Base-by-base conservation (phyloP, 2,797 vertebrate genomes). In the Agapornis canus region DNA sequence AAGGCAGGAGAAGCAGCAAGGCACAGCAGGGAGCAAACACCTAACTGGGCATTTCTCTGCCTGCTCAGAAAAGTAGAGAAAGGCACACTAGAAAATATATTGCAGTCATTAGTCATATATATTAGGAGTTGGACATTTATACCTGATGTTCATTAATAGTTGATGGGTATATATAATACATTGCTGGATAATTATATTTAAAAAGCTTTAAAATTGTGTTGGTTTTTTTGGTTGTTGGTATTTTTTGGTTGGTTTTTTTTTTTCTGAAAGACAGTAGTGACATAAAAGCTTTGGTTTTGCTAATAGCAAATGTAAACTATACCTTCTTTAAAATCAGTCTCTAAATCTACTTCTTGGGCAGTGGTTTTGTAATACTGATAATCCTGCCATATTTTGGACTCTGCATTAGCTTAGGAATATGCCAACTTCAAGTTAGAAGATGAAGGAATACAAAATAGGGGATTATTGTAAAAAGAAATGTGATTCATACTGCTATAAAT, bases 111-210 rank as follows among this genome's bases (percentile, higher is more conserved):
- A 92, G 43, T 95, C 92, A 89, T 31, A 23, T 40, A 47, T 88
- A 82, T 70, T 77, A 86, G n/a, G 37, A 86, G 66, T 13, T 72
- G 49, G 82, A 96, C 73, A 60, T 68, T 94, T 95, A 77, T 91
- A 94, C 88, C 87, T 96, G 95, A 23, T 79, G 17, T 80, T 96
- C 85, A 94, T 96, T 94, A 96, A 79, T 82, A 94, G 60, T 88
- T 94, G 59, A 94, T 88, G 43, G 42, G 82, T 68, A 82, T 89
- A 78, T 80, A 72, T 61, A 89, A 89, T 82, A 76, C 26, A 92
- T 82, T 69, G 47, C 29, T 72, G 27, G 25, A 49, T 72, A 88
- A 90, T 91, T 87, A 61, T 59, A 48, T 86, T 81, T 76, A 61
- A 88, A 95, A 72, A 59, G 13, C 13, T 77, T 92, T 73, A 13